Base-by-base conservation (phyloP, 1,140 invertebrate species). In the Halotydeus destructor region DNA sequence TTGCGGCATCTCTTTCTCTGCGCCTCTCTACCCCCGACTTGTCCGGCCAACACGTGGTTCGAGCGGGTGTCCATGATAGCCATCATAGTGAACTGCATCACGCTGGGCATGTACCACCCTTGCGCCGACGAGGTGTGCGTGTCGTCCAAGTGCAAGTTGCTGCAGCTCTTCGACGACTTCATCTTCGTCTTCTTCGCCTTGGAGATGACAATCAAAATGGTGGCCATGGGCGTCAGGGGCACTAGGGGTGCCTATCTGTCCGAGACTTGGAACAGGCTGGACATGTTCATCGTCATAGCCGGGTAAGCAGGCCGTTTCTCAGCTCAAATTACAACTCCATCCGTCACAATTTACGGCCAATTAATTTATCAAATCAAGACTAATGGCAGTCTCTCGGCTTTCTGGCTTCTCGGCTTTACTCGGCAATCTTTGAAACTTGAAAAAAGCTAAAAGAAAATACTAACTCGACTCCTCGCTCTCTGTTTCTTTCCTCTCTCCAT, bases 21-120 rank as follows among this genome's bases (percentile, higher is more conserved):
- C n/a, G n/a, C n/a, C n/a, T n/a, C n/a, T n/a, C n/a, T n/a, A n/a
- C n/a, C n/a, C n/a, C n/a, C n/a, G n/a, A n/a, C n/a, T n/a, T n/a
- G n/a, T n/a, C n/a, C n/a, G n/a, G n/a, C n/a, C n/a, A n/a, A 47
- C 65, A 96, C 83, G 63, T 98, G 93, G 91, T 99, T 98, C 68
- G 94, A 99, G 67, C 72, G 91, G 46, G 67, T 97, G 49, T 94
- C 85, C 55, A 98, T 99, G 81, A 67, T 89, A 63, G 86, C 98
- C 18, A 99, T 99, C 53, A 64, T 99, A 39, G 66, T 98, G 49
- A 99, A 99, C 68, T 99, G 94, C 64, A 74, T 98, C 36, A 99
- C 94, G 0, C 68, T 99, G 48, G 93, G 93, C 31, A 97, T 98
- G 93, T 98, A 98, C 63, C 82, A 94, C 62, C 93, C 93, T 8